Base-by-base conservation (phyloP, 2,888 invertebrate genomes). In the Molanna angustata region DNA sequence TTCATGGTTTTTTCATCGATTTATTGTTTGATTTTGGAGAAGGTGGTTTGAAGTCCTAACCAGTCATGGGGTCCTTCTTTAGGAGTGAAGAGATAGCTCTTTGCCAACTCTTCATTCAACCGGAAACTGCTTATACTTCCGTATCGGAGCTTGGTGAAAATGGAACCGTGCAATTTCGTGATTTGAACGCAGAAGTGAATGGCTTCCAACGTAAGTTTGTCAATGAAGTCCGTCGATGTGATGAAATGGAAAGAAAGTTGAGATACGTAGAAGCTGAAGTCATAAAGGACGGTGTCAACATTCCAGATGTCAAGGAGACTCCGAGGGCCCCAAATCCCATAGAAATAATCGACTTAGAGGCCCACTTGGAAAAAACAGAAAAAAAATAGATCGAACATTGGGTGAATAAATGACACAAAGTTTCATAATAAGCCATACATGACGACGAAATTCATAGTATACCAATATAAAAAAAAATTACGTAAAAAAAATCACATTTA, bases 101-200 rank as follows among this genome's bases (percentile, higher is more conserved):
- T 64, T 90, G 92, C 80, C 96, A 96, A 77, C 84, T 96, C 73
- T 96, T 94, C 76, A 88, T 96, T 64, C 95, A 96, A 72, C 92
- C 94, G 16, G 96, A 96, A 75, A 90, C 95, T 22, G 94, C 94
- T 0, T 97, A 96, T 73, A 86, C 88, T 62, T 91, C 93, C 61
- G 88, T 96, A 57, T 93, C 95, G 2, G 94, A 96, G 74, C 79
- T 97, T 57, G 96, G 96, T 49, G 95, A 96, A 74, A 85, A 90
- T 27, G 96, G 94, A 60, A 84, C 90, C 54, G 94, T 94, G 40
- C 95, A 96, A 78, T 97, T 97, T 70, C 84, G 94, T 74, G 95
- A 96, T 77, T 71, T 94, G 62, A 94, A 94, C 68, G 82, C 83
- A 45, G 85, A 89, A 62, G 87, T 92, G 31, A 94, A 91, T 71